These are phyloP conservation scores for Ameiurus melas DNA, from an alignment of 2,113 vertebrate species.

Conservation along the genomic window DNA sequence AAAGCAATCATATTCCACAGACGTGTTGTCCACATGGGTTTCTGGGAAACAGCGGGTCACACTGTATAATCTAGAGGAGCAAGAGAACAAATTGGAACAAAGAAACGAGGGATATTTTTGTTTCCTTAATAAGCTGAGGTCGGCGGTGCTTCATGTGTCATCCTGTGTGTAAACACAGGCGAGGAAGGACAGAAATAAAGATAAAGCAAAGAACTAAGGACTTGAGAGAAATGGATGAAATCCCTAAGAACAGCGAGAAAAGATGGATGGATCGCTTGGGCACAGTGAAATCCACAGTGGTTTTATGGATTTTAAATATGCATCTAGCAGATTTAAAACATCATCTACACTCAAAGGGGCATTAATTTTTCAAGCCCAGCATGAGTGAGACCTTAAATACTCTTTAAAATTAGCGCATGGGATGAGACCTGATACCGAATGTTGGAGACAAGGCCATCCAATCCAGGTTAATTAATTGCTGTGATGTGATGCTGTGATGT, in stretches of 20 bases:
- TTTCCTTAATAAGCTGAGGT: constrained; percentile 6
- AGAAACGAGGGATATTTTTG: neutral
- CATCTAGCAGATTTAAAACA: constrained; percentile 14
- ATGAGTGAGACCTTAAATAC: neutral
- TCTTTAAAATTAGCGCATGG: neutral
- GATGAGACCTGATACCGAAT: neutral
- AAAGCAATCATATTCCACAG: constrained; percentile 27
- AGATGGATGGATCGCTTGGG: neutral
- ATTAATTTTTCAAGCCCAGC: neutral
- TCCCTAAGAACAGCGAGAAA: neutral
- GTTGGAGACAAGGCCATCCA: neutral
- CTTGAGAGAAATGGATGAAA: neutral
- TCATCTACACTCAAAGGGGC: neutral
- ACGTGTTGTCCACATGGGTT: neutral
- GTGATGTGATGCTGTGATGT: neutral
- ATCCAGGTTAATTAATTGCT: neutral
- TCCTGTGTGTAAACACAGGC: neutral
- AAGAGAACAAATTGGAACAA: neutral
- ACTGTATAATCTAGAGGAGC: neutral
- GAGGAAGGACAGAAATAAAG: neutral
- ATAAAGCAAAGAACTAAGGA: neutral
- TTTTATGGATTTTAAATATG: neutral
- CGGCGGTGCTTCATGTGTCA: neutral
- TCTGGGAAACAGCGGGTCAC: constrained; percentile 34
- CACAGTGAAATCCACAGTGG: neutral